Conservation (phyloP, 2,888 invertebrate genomes). For the Falcaria lacertinaria region DNA sequence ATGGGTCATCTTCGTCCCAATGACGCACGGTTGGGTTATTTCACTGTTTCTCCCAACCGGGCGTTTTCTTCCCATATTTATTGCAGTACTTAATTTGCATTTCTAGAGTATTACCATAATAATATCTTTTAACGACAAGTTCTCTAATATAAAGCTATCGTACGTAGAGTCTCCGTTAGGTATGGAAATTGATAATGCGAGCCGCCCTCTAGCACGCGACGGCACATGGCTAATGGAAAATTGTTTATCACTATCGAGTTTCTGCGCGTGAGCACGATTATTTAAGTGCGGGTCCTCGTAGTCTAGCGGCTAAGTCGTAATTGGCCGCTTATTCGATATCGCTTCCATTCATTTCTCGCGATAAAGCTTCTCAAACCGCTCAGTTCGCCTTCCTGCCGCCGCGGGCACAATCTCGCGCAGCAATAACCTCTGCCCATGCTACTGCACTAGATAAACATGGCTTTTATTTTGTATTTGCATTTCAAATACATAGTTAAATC, state of each 20-base stretch:
- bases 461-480: conserved; percentile 22
- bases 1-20: conserved; percentile 37
- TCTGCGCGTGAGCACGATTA: conserved; percentile 70
- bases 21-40: conserved; percentile 40
- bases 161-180: conserved; percentile 47
- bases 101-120: conserved; percentile 60
- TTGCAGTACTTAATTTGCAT: conserved; percentile 66
- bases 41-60: conserved; percentile 41
- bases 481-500: conserved; percentile 12
- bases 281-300: conserved; percentile 61
- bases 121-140: conserved; percentile 63
- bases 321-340: conserved; percentile 72
- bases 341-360: conserved; percentile 70
- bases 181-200: conserved; percentile 54
- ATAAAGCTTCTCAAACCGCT: conserved; percentile 51
- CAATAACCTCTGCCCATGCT: conserved; percentile 42
- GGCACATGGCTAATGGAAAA: conserved; percentile 60
- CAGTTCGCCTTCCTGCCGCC: conserved; percentile 16
- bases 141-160: conserved; percentile 59
- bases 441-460: conserved; percentile 44
- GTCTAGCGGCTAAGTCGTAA: conserved; percentile 58
- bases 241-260: conserved; percentile 65
- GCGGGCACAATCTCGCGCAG: conserved; percentile 22
- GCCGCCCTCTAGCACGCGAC: conserved; percentile 30
- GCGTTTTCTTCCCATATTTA: conserved; percentile 57